Conservation (phyloP, 2,113 vertebrate genomes). For the Neodontobutis hainanensis region DNA sequence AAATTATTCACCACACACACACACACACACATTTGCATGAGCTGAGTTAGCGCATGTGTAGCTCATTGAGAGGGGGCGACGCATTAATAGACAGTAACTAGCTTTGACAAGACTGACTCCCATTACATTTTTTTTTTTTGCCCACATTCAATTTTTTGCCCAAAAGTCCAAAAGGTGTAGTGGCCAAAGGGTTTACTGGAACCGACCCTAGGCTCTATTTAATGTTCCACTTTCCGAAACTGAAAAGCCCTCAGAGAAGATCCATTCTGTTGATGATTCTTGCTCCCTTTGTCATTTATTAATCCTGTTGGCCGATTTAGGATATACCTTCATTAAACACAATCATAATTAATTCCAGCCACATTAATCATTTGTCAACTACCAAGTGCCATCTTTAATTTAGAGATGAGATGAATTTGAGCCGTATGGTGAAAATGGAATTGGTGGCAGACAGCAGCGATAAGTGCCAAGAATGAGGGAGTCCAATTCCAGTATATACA, state of each 20-base stretch:
- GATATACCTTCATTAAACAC: not conserved
- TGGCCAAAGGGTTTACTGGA: no score
- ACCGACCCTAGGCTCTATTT: not conserved
- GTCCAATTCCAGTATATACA: no score
- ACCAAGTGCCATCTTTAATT: not conserved
- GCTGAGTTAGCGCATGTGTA: not conserved
- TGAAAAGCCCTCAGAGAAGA: not conserved
- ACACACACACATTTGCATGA: conserved; percentile 40
- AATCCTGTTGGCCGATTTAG: not conserved
- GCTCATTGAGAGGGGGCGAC: not conserved
- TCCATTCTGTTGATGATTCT: not conserved
- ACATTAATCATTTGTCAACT: conserved; percentile 11
- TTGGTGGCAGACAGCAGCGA: conserved; percentile 1
- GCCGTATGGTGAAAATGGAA: not conserved
- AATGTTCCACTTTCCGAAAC: not conserved
- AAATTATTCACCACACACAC: conserved; percentile 50
- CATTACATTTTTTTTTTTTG: not conserved
- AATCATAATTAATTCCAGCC: not conserved
- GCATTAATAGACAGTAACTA: not conserved
- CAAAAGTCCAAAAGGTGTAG: no score
- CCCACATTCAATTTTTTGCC: no score
- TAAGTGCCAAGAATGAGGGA: not conserved
- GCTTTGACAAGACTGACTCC: not conserved
- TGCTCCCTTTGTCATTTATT: conserved; percentile 2
- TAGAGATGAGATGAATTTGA: conserved; percentile 7